These are phyloP conservation scores for Parauchenoglanis punctatus DNA, from an alignment of 2,797 vertebrate genomes.

Conservation along the genomic window DNA sequence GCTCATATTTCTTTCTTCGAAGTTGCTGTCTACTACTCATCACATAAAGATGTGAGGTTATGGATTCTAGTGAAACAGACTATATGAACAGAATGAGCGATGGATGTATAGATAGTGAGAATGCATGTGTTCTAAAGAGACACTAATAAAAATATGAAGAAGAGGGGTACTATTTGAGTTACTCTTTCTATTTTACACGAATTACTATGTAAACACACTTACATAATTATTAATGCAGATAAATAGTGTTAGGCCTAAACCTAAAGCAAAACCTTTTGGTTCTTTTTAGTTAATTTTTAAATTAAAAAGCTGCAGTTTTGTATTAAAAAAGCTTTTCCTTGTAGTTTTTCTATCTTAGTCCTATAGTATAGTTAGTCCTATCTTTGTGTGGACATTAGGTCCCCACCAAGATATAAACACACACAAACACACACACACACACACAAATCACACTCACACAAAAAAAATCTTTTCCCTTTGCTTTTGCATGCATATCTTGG, in stretches of 20 bases:
- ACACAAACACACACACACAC: not conserved
- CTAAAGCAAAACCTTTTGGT: not conserved
- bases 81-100: not conserved
- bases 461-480: slow-evolving; percentile 12
- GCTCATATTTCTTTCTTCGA: not conserved
- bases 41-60: too few relatives aligned
- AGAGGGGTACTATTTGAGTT: not conserved
- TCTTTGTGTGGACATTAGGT: too few relatives aligned
- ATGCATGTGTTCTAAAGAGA: not conserved
- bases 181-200: not conserved
- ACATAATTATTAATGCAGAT: too few relatives aligned
- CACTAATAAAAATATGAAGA: not conserved
- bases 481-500: slow-evolving; percentile 60
- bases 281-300: too few relatives aligned
- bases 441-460: not conserved
- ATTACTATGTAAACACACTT: too few relatives aligned
- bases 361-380: too few relatives aligned
- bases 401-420: not conserved
- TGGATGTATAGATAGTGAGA: not conserved
- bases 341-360: not conserved
- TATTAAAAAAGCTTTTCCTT: too few relatives aligned
- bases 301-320: too few relatives aligned
- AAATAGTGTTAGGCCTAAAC: too few relatives aligned
- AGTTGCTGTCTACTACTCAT: not conserved
- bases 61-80: not conserved